Evolutionary conservation across 2,888 invertebrate species (phyloP).

Genomic region (Amphipyra berbera): DNA sequence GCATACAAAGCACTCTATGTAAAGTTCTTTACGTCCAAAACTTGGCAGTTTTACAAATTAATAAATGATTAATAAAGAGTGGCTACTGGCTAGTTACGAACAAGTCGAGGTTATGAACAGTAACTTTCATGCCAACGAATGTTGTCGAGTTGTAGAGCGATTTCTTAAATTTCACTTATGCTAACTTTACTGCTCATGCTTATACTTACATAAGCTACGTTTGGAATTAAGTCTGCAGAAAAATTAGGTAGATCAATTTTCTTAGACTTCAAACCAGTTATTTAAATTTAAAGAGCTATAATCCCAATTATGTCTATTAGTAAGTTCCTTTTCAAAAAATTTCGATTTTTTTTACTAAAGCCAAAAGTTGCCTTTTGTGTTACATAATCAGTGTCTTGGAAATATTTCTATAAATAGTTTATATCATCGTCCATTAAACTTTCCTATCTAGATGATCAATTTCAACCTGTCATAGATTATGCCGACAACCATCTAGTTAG

Average conservation of each 20-base stretch:
- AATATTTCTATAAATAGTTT: conserved; percentile 26
- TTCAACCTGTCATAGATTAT: conserved; percentile 28
- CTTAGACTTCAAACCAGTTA: no score
- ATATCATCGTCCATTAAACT: conserved; percentile 17
- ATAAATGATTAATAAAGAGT: conserved; percentile 24
- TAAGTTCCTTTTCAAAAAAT: no score
- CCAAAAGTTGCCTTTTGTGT: neutral
- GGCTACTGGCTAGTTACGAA: conserved; percentile 14
- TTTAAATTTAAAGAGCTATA: no score
- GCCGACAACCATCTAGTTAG: conserved; percentile 1
- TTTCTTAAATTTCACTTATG: conserved; percentile 43
- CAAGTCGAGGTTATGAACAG: conserved; percentile 27
- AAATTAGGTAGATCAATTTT: no score
- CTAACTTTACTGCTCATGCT: conserved; percentile 10
- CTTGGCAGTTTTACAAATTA: conserved; percentile 41
- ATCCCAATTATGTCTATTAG: no score
- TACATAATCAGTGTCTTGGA: conserved; percentile 15
- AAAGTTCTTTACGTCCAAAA: conserved; percentile 26
- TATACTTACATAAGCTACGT: neutral
- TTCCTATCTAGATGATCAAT: conserved; percentile 40
- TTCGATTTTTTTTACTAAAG: no score
- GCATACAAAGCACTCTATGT: conserved; percentile 28
- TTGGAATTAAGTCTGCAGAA: no score
- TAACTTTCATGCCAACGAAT: conserved; percentile 14
- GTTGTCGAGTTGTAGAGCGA: neutral